Base-by-base conservation (phyloP, 2,113 vertebrate genomes). In the Microtus oregoni region DNA sequence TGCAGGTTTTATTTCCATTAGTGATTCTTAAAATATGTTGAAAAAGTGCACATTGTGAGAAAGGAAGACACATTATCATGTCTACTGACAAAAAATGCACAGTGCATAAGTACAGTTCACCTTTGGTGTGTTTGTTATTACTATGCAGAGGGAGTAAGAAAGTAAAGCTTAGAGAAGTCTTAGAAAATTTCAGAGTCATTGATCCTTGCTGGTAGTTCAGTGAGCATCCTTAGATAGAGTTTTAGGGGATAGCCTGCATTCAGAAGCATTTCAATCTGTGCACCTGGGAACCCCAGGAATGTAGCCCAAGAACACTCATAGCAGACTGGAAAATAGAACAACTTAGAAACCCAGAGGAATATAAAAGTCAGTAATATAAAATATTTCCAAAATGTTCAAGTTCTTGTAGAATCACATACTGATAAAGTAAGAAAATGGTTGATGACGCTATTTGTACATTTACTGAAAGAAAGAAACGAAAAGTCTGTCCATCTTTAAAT, bases 281-380 rank as follows among this genome's bases (percentile, higher is more conserved):
- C 13, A 32, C 63, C 9, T 44, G 28, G 90, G 38, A 87, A 47
- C 73, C 30, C 12, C 63, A 65, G 35, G 41, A 75, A 32, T 88
- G 30, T 41, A 55, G 1, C 32, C 15, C 55, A 86, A 77, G 26
- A 88, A 12, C 7, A 55, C 5, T 90, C 61, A 19, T 5, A 50
- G 65, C 7, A 32, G 13, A 78, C 38, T 22, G 41, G 8, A 72
- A 52, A 30, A 90, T 11, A 68, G 30, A 76, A 81, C 17, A 76
- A 5, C 12, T 2, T 41, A 7, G 28, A 86, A 88, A 38, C 4
- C 30, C 3, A 47, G 3, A 91, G 41, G 52, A 32, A 89, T 88
- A 89, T 24, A 91, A 78, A 94, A 94, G 28, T 58, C 26, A 94
- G 11, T 68, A 52, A 61, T 35, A 77, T 10, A 30, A 89, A 89